Percentiles rank a stretch among this genome's conserved stretches.
Evolutionary conservation across 2,113 vertebrate species (phyloP).

Genomic region (Rattus rattus): DNA sequence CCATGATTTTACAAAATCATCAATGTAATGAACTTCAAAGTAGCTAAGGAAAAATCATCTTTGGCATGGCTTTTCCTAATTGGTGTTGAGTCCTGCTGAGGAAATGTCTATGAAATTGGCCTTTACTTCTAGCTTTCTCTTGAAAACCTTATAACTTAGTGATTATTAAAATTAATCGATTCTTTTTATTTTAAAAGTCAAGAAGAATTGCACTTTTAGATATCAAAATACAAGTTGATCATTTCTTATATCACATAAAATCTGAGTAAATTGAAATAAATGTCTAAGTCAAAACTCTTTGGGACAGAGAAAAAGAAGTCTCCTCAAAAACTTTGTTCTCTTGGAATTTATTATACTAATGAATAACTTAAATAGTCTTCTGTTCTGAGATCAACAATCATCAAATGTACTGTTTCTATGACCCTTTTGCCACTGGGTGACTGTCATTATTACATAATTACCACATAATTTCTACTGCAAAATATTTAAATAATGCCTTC

Average conservation of each 20-base stretch:
- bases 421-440: neutral
- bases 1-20: neutral
- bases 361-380: neutral
- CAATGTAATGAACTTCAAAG: neutral
- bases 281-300: conserved; percentile 36
- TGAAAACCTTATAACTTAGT: neutral
- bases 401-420: neutral
- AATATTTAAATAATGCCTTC: conserved; percentile 20
- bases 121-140: neutral
- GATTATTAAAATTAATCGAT: neutral
- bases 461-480: conserved; percentile 8
- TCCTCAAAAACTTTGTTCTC: neutral
- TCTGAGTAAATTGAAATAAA: neutral
- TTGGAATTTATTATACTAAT: neutral
- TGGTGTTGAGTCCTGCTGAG: neutral
- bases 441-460: neutral
- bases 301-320: neutral
- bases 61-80: neutral
- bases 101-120: neutral
- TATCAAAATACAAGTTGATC: neutral
- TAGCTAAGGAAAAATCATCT: neutral
- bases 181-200: conserved; percentile 15
- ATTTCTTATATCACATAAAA: neutral
- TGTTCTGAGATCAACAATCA: neutral
- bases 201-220: neutral